phyloP scores from a whole-genome alignment of 1,140 invertebrate species.

The Uloborus diversus region DNA sequence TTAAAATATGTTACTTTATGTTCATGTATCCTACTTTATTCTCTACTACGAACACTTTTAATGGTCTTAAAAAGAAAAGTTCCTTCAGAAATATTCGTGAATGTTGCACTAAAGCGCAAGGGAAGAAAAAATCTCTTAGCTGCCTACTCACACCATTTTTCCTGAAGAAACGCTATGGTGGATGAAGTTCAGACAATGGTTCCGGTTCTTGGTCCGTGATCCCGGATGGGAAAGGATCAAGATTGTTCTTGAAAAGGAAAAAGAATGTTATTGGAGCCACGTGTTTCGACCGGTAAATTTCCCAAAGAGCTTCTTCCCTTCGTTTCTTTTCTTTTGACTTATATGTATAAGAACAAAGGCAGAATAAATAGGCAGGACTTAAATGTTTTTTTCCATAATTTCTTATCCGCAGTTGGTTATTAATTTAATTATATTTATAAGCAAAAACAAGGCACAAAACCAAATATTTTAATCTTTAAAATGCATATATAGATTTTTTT shows the following conservation, averaged over 20 bases:
- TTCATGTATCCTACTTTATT: neutral
- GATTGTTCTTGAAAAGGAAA: slow-evolving; percentile 27
- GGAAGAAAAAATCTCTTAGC: neutral
- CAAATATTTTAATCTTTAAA: no score
- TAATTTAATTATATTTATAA: no score
- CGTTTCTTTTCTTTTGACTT: no score
- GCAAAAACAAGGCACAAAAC: no score
- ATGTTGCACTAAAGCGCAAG: neutral
- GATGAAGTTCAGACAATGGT: slow-evolving; percentile 2
- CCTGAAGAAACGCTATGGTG: neutral
- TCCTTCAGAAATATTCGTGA: neutral
- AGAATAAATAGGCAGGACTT: no score
- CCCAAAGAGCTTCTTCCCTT: no score
- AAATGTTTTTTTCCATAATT: no score
- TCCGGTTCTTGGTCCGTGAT: slow-evolving; percentile 20
- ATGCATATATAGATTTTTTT: no score
- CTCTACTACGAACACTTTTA: neutral
- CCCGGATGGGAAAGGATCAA: slow-evolving; percentile 12
- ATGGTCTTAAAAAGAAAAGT: neutral
- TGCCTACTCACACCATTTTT: neutral
- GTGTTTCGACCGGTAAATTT: slow-evolving; percentile 23
- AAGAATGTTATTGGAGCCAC: slow-evolving; percentile 6
- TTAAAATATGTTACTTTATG: no score
- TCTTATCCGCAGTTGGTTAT: no score
- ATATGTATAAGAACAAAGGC: no score